Evolutionary conservation across 2,797 vertebrate species (phyloP).

Genomic region (Rhinogobio ventralis): DNA sequence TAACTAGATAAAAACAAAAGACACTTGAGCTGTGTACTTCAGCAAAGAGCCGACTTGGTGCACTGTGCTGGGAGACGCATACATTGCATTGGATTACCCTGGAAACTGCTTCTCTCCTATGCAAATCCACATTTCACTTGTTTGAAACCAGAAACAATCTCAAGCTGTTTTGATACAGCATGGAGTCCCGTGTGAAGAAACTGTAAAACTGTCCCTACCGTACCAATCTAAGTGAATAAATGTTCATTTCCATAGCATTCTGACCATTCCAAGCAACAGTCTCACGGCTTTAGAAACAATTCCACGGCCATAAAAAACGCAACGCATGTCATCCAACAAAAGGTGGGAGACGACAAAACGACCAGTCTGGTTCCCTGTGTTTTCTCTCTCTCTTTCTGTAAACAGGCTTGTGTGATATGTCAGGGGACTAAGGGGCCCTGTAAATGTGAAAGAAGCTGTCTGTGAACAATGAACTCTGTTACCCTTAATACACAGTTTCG

Average conservation of each 20-base stretch:
- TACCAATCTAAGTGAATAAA: constrained; percentile 31
- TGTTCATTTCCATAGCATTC: constrained; percentile 39
- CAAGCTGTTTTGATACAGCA: constrained; percentile 26
- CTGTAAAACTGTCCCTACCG: constrained; percentile 43
- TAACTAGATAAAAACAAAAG: constrained; percentile 46
- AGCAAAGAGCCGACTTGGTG: neutral
- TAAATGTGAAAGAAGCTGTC: constrained; percentile 61
- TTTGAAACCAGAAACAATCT: constrained; percentile 50
- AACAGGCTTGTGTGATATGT: constrained; percentile 60
- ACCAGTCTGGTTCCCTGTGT: constrained; percentile 48
- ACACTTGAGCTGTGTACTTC: constrained; percentile 26
- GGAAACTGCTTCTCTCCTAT: constrained; percentile 50
- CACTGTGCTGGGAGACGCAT: constrained; percentile 12
- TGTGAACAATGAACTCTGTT: constrained; percentile 65
- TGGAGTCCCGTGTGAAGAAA: constrained; percentile 16
- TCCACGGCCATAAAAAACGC: constrained; percentile 44
- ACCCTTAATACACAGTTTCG: constrained; percentile 53
- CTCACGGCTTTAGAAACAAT: constrained; percentile 48
- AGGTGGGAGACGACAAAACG: neutral
- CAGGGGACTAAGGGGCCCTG: constrained; percentile 61
- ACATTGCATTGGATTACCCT: constrained; percentile 36
- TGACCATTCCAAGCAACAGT: constrained; percentile 20
- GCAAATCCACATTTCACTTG: constrained; percentile 48
- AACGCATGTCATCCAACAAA: constrained; percentile 44
- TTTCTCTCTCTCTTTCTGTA: constrained; percentile 45